Percentiles rank a stretch among this genome's conserved stretches.
Evolutionary conservation across 2,113 vertebrate genomes (phyloP).

Genomic region (Pyxicephalus adspersus): DNA sequence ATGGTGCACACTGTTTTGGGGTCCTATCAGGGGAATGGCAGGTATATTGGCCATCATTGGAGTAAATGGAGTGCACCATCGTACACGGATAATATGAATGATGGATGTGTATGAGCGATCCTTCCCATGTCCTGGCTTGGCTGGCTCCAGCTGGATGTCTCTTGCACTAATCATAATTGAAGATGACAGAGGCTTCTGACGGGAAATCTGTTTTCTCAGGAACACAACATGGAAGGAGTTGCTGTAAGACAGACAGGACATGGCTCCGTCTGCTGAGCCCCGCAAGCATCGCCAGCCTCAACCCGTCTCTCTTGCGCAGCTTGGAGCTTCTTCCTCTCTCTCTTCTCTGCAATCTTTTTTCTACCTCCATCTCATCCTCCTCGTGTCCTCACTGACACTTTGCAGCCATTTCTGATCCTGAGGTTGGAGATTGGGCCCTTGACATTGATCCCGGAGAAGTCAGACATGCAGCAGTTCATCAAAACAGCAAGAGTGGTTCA

Average conservation of each 20-base stretch:
- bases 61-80: neutral
- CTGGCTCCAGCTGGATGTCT: slow-evolving; percentile 67
- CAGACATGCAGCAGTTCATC: too few species aligned
- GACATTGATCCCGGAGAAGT: too few species aligned
- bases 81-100: too few species aligned
- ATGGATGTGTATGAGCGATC: neutral
- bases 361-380: neutral
- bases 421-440: too few species aligned
- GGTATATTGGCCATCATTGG: neutral
- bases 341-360: too few species aligned
- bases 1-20: too few species aligned
- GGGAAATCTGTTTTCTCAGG: slow-evolving; percentile 64
- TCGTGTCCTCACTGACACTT: neutral
- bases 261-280: slow-evolving; percentile 61
- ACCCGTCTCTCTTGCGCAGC: slow-evolving; percentile 7
- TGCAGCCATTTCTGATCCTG: neutral
- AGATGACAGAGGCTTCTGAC: slow-evolving; percentile 69
- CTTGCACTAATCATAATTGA: slow-evolving; percentile 64
- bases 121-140: slow-evolving; percentile 36
- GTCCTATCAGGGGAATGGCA: neutral
- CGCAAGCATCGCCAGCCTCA: neutral
- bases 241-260: slow-evolving; percentile 68
- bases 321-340: neutral
- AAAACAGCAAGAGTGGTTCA: too few species aligned
- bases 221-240: slow-evolving; percentile 40